Percentiles rank a stretch among this genome's conserved stretches.
Evolutionary conservation across 2,797 vertebrate genomes (phyloP).

Genomic region (Labeo calbasu): DNA sequence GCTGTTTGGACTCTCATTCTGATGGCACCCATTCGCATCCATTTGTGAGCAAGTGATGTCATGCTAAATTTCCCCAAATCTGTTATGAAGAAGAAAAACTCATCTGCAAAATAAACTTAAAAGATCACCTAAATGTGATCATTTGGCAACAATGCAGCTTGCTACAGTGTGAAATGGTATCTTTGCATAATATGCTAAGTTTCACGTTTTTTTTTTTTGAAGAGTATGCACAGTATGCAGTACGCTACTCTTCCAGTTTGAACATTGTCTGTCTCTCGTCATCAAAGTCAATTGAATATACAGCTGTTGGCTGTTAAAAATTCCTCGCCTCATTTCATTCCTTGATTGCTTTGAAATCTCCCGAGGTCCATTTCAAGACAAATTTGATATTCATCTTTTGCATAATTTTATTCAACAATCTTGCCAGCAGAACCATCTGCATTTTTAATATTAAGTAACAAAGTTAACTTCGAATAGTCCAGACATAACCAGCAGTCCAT

Average conservation of each 20-base stretch:
- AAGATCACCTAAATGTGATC: neutral
- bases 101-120: neutral
- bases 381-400: conserved; percentile 35
- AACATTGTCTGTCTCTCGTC: neutral
- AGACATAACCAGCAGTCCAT: neutral
- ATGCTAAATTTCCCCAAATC: neutral
- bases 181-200: neutral
- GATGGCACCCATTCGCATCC: neutral
- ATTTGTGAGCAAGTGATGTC: neutral
- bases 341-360: conserved; percentile 32
- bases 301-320: conserved; percentile 24
- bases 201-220: neutral
- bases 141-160: neutral
- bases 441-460: conserved; percentile 14
- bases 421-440: conserved; percentile 14
- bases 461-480: conserved; percentile 12
- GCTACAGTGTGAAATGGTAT: neutral
- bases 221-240: neutral
- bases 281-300: conserved; percentile 17
- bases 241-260: neutral
- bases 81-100: neutral
- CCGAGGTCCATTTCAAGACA: conserved; percentile 24
- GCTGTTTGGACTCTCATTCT: neutral
- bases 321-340: conserved; percentile 26
- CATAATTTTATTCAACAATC: conserved; percentile 34